Conservation (phyloP, 1,140 invertebrate genomes). For the Papilio xuthus region DNA sequence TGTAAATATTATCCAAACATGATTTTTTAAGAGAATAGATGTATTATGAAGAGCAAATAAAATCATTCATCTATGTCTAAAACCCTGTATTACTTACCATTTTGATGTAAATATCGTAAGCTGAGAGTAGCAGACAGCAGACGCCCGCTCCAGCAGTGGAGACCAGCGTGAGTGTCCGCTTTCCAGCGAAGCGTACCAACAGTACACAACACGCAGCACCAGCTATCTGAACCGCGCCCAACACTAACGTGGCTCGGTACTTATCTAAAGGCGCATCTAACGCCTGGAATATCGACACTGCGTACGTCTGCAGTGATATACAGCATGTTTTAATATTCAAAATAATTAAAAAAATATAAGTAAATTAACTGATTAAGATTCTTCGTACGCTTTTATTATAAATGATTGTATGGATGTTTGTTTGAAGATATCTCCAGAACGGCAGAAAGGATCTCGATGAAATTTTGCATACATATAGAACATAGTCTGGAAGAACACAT, state of each 20-base stretch:
- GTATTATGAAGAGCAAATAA: not conserved
- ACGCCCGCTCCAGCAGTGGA: conserved; percentile 84
- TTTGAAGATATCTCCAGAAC: too few species aligned
- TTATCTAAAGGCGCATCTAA: conserved; percentile 87
- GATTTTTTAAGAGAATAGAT: too few species aligned
- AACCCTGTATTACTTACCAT: conserved; percentile 48
- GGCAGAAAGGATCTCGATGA: too few species aligned
- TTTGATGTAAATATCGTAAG: conserved; percentile 80
- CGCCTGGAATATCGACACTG: conserved; percentile 86
- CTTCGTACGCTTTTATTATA: too few species aligned
- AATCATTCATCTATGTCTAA: too few species aligned
- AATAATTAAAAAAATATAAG: too few species aligned
- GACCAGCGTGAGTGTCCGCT: conserved; percentile 85
- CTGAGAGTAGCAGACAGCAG: conserved; percentile 83
- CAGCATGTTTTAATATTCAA: not conserved
- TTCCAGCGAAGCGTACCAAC: conserved; percentile 86
- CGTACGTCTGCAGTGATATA: conserved; percentile 82
- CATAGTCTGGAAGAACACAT: too few species aligned
- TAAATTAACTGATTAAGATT: too few species aligned
- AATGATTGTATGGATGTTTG: too few species aligned
- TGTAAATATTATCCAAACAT: too few species aligned
- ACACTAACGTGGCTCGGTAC: conserved; percentile 86
- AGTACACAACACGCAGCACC: conserved; percentile 84
- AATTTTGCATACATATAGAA: too few species aligned
- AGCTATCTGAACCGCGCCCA: conserved; percentile 86